A percentile compares a stretch with the other conserved stretches of the same genome.
Evolutionary conservation across 2,797 vertebrate species (phyloP).

Genomic region (Microctenopoma lineatum): DNA sequence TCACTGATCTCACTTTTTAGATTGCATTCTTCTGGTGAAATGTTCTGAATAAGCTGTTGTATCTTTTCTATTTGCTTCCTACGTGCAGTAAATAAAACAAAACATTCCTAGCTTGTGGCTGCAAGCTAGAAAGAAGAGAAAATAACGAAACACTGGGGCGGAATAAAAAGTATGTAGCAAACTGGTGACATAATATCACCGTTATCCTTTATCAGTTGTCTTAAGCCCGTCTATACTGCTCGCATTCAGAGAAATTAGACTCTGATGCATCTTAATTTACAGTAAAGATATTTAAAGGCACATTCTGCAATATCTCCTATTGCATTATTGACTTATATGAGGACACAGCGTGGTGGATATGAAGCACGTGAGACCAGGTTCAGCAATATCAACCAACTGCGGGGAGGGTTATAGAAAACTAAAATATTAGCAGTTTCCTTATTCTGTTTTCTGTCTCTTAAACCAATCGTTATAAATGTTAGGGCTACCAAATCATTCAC

Average conservation of each 20-base stretch:
- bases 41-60: neutral
- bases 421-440: neutral
- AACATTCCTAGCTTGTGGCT: no score
- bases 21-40: neutral
- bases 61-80: neutral
- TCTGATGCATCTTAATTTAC: constrained; percentile 34
- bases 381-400: neutral
- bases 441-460: neutral
- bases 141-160: constrained; percentile 23
- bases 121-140: neutral
- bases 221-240: constrained; percentile 1
- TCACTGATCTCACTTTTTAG: neutral
- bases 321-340: constrained; percentile 38
- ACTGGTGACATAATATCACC: neutral
- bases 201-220: neutral
- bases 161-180: neutral
- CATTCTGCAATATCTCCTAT: constrained; percentile 72
- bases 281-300: constrained; percentile 76
- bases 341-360: constrained; percentile 34
- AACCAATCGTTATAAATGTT: neutral
- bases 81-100: neutral
- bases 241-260: constrained; percentile 42
- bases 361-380: constrained; percentile 35
- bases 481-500: constrained; percentile 5
- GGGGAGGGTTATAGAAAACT: neutral